These are phyloP conservation scores for Liparis tanakae DNA, from an alignment of 2,797 vertebrate genomes.

Conservation along the genomic window DNA sequence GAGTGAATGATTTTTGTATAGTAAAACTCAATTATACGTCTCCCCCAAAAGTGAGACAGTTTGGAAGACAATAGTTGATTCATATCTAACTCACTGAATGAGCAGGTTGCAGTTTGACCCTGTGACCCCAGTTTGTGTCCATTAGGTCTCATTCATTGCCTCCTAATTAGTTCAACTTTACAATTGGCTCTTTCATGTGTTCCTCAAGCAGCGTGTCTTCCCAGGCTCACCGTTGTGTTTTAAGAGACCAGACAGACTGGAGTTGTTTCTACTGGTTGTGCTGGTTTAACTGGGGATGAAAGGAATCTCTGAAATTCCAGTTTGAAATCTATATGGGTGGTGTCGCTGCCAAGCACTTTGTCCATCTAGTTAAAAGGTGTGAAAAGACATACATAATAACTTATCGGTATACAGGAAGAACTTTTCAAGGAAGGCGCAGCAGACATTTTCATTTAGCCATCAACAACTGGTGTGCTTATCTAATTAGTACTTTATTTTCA, in stretches of 20 bases:
- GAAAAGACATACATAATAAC: background rate
- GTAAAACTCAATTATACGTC: conserved; percentile 12
- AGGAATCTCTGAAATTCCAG: conserved; percentile 35
- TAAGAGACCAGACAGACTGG: conserved; percentile 19
- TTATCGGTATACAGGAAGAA: background rate
- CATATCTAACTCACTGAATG: conserved; percentile 41
- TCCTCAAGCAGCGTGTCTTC: conserved; percentile 27
- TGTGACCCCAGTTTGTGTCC: conserved; percentile 53
- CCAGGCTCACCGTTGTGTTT: conserved; percentile 33
- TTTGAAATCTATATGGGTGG: background rate
- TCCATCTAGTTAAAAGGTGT: background rate
- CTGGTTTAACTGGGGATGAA: background rate
- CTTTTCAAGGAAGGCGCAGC: background rate
- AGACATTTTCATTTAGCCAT: background rate
- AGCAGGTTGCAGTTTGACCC: conserved; percentile 49
- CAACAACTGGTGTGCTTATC: background rate
- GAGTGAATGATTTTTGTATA: conserved; percentile 1
- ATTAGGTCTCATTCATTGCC: conserved; percentile 36
- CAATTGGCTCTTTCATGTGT: conserved; percentile 62
- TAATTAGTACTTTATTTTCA: background rate
- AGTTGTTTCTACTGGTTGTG: conserved; percentile 31
- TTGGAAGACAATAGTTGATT: conserved; percentile 49
- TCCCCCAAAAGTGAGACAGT: conserved; percentile 4
- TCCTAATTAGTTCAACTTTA: conserved; percentile 61
- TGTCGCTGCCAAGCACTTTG: conserved; percentile 11